Percentiles rank a stretch among this genome's conserved stretches.
Evolutionary conservation across 2,888 invertebrate species (phyloP).

Genomic region (Athripsodes cinereus): DNA sequence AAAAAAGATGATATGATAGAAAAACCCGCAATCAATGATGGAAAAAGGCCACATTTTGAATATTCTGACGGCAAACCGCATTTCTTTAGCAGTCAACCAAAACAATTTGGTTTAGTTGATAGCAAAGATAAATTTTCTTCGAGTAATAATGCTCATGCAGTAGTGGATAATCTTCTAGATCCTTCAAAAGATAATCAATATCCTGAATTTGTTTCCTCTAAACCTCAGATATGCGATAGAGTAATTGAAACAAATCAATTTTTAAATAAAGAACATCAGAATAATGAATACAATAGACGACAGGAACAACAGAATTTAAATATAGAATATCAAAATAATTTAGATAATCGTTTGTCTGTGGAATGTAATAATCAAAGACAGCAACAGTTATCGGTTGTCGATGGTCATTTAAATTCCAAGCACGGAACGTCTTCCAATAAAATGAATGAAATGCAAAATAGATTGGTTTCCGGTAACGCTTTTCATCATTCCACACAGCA

Average conservation of each 20-base stretch:
- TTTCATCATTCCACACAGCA: not conserved
- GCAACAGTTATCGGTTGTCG: not conserved
- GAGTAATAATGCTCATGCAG: too few relatives aligned
- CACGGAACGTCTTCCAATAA: too few relatives aligned
- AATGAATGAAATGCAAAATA: not conserved
- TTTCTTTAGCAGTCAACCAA: not conserved
- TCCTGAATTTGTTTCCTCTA: not conserved
- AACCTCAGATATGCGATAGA: not conserved
- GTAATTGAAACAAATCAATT: too few relatives aligned
- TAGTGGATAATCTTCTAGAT: constrained; percentile 2
- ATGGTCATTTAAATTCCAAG: not conserved
- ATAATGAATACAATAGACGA: too few relatives aligned
- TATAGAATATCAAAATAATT: too few relatives aligned
- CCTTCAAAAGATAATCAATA: not conserved
- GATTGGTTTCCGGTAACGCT: not conserved
- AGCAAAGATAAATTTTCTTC: constrained; percentile 5
- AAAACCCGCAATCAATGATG: not conserved
- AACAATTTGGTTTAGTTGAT: too few relatives aligned
- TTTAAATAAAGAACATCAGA: too few relatives aligned
- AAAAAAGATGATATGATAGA: not conserved
- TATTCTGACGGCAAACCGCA: not conserved
- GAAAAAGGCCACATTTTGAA: not conserved
- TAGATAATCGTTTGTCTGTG: not conserved
- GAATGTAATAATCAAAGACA: constrained; percentile 2
- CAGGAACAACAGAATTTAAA: too few relatives aligned